These are phyloP conservation scores for Acrocyrtus sp. DNA, from an alignment of 2,888 invertebrate genomes.

Conservation along the genomic window DNA sequence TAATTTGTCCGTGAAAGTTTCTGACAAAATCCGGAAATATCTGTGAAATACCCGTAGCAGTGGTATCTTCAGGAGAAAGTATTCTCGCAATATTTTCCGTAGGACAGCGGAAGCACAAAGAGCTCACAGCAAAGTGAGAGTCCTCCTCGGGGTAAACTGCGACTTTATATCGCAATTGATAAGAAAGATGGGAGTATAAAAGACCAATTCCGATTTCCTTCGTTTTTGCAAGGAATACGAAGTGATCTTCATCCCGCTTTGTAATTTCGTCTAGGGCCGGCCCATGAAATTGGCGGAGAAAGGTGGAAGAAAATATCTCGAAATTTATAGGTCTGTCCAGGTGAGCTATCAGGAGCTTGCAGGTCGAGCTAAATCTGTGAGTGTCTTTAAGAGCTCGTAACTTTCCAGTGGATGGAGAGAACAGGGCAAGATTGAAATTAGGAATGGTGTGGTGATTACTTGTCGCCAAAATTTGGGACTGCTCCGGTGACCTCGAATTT, in stretches of 20 bases:
- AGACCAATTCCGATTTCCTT: background rate
- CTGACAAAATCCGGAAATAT: slow-evolving; percentile 16
- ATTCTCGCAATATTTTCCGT: background rate
- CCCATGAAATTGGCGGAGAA: too few species aligned
- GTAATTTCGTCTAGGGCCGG: background rate
- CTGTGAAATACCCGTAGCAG: too few species aligned
- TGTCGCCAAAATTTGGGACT: too few species aligned
- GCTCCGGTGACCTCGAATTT: too few species aligned
- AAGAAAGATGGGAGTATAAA: background rate
- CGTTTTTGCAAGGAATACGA: background rate
- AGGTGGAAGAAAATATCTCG: too few species aligned
- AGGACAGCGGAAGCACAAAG: slow-evolving; percentile 2
- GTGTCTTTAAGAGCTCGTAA: too few species aligned
- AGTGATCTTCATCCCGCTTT: background rate
- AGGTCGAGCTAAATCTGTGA: too few species aligned
- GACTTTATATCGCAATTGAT: background rate
- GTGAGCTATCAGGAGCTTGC: too few species aligned
- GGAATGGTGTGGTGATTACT: too few species aligned
- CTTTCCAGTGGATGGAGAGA: too few species aligned
- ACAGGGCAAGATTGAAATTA: too few species aligned
- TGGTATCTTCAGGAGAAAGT: background rate
- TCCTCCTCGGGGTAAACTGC: background rate
- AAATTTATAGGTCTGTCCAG: too few species aligned
- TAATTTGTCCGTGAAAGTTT: background rate
- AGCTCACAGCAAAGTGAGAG: background rate